Evolutionary conservation across 2,888 invertebrate species (phyloP), one percentile per base, ranked within the genome.

Genomic region (Lomographa bimaculata): DNA sequence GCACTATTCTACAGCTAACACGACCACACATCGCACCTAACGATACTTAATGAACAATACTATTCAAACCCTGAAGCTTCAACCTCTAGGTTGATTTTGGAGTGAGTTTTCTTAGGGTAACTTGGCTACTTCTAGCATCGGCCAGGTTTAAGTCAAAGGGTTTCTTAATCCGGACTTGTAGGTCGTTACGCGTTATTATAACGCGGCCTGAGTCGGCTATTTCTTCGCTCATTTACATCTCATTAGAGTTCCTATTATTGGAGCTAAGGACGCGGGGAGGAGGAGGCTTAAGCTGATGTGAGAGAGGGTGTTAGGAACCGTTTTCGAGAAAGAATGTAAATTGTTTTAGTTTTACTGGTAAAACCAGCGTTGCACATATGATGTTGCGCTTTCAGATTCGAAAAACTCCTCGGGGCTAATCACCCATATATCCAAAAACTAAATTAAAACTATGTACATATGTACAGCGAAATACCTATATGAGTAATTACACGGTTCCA

Each of bases 181-280:
- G 86, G 89, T 87, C 84, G 89, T 89, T 89, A 89, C 85, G 89
- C 82, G 85, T 89, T 89, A 89, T 89, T 86, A 89, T 89, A 89
- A 89, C 86, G 78, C 83, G 79, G 72, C 63, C 71, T 69, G 76
- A 79, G 82, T 71, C 72, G 80, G 79, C 78, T 83, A 80, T 82
- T 83, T 78, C 86, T 86, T 75, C 73, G 81, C 87, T 89, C 89
- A 90, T 90, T 90, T 90, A 89, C 89, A 89, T 90, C 87, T 89
- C 89, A 87, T 90, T 90, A 89, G 71, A 77, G 75, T 66, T 60
- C 66, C 85, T 87, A 85, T 87, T 85, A 87, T 86, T 79, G 79
- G 79, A 75, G 64, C 60, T 66, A 61, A 32, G 32, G 70, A 64
- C 61, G 65, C 57, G 64, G 24, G 70, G 65, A 61, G n/a, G n/a